Evolutionary conservation across 2,888 invertebrate species (phyloP), one percentile per base, ranked within the genome.

Genomic region (Arge pagana): DNA sequence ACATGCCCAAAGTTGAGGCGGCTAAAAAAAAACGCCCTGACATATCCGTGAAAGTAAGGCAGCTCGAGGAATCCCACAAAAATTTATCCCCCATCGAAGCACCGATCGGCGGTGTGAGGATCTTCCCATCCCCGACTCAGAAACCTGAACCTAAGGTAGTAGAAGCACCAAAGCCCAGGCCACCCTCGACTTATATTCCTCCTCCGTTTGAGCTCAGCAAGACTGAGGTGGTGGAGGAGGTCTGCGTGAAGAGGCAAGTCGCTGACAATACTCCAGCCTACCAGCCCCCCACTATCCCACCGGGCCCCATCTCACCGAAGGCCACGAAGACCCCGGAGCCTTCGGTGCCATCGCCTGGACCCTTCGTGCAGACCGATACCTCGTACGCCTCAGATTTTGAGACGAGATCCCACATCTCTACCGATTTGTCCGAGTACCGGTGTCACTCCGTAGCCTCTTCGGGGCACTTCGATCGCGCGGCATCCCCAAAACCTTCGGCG

Each of bases 11-110:
- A 65, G 63, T 64, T 4, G 64, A 72, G 54, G 67, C 67, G n/a
- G 63, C 53, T 60, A 77, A 62, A 58, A 77, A 68, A 64, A 77
- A 76, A 60, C 77, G 78, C 49, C 81, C 82, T 39, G 79, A 82
- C 36, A 78, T 85, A 23, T 78, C 80, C n/a, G 79, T 82, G 18
- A 82, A 82, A 63, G 82, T 84, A 1, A 84, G 82, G 62, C 80
- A 81, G 57, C 70, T 86, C 10, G 83, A 85, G 62, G 83, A 84
- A 64, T 79, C 81, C 26, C 82, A 83, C 50, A 80, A 81, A 64
- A 76, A 77, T 40, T 55, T 80, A 16, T 80, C 79, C 4, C 77
- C 79, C 0, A 64, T 76, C 10, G 83, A 83, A 58, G 77, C 81
- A 4, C 85, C 85, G 6, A 76, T 80, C 41, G 85, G 84, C 15